Base-by-base conservation (phyloP, 1,140 invertebrate species). In the Bilobella aurantiaca region DNA sequence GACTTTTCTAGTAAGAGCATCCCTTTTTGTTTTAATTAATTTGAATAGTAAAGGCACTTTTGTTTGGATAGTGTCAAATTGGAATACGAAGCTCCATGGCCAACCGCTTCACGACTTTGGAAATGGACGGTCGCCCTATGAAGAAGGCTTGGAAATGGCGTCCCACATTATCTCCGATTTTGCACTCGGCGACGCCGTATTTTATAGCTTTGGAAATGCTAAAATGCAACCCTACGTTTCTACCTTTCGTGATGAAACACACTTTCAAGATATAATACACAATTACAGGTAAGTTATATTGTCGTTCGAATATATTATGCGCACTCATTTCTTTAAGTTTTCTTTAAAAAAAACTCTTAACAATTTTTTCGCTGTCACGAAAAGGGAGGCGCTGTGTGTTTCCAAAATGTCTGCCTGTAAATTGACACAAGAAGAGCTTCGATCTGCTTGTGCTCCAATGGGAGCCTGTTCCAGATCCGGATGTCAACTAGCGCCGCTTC, bases 211-310 rank as follows among this genome's bases (percentile, higher is more conserved):
- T 27, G 64, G 64, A 42, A 66, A 56, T 61, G 37, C 37, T 30
- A 46, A 56, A 28, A 66, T 66, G 64, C 56, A 34, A 28, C 37
- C 57, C 28, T 37, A 66, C 29, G 59, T 66, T 18, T 21, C 42
- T 3, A 66, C 28, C 18, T 66, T 66, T 63, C 58, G 60, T 0
- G 34, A 69, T 27, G 66, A 68, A 27, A 64, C 63, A 29, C 66
- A 68, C 23, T 34, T 68, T 31, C 29, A 60, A 56, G 57, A 56
- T 47, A 46, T 69, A 1, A 47, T 65, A 0, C 37, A 46, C 3
- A 65, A 64, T 49, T 69, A 69, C 68, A 63, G 42, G 68, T 69
- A 63, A 47, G 18, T 61, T 66, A 5, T 28, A 23, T 42, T 25
- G n/a, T 46, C 18, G 3, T 21, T 31, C 34, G 32, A 23, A 31